Evolutionary conservation across 2,797 vertebrate species (phyloP).

Genomic region (Zenarchopterus dispar): DNA sequence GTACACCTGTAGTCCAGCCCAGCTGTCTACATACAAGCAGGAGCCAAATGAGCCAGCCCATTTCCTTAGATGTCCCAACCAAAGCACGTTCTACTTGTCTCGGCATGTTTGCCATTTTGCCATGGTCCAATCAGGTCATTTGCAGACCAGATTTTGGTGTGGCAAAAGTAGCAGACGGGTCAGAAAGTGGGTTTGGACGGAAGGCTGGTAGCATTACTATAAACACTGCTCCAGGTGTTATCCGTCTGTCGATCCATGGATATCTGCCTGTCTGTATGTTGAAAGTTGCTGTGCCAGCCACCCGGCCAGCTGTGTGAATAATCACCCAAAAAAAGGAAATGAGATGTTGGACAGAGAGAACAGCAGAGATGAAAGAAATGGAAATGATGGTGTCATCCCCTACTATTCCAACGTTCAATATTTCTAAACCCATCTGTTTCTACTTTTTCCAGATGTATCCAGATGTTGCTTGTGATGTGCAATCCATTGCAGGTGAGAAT

Average conservation of each 20-base stretch:
- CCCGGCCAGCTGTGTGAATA: conserved; percentile 66
- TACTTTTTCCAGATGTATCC: conserved; percentile 83
- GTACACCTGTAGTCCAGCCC: conserved; percentile 77
- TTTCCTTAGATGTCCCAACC: conserved; percentile 73
- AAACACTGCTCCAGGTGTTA: conserved; percentile 75
- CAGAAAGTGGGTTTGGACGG: conserved; percentile 61
- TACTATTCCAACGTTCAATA: conserved; percentile 60
- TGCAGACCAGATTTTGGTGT: conserved; percentile 77
- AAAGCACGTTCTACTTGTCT: conserved; percentile 77
- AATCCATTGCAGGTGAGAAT: conserved; percentile 85
- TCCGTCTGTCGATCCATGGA: conserved; percentile 69
- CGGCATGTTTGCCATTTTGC: conserved; percentile 70
- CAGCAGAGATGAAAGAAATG: conserved; percentile 63
- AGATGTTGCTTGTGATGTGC: conserved; percentile 88
- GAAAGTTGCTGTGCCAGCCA: conserved; percentile 54
- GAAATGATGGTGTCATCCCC: conserved; percentile 72
- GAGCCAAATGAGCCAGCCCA: conserved; percentile 64
- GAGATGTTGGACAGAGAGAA: conserved; percentile 62
- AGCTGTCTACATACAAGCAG: conserved; percentile 76
- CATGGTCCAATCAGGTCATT: conserved; percentile 73
- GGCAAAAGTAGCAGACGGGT: conserved; percentile 64
- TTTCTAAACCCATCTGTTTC: conserved; percentile 67
- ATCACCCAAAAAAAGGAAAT: conserved; percentile 66
- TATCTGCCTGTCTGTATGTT: conserved; percentile 69
- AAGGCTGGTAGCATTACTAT: conserved; percentile 66